These are phyloP conservation scores for Catajapyx aquilonaris DNA, from an alignment of 1,140 invertebrate species.

Conservation along the genomic window DNA sequence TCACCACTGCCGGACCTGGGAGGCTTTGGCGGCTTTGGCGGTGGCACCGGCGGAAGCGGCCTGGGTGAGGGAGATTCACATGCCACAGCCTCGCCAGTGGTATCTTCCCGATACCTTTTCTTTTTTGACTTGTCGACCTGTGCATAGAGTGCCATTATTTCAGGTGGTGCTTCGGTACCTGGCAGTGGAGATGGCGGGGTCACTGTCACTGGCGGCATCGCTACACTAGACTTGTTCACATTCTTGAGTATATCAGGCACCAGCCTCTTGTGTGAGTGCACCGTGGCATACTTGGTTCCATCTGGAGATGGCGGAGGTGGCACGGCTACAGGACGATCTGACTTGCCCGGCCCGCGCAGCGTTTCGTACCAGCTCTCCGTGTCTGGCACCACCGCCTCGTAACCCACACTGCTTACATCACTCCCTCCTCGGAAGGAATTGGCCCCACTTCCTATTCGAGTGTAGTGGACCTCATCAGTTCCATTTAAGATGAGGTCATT, in stretches of 20 bases:
- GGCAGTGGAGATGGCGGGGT: too few species aligned
- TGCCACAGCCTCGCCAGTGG: too few species aligned
- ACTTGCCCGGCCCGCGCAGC: too few species aligned
- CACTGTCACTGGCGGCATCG: too few species aligned
- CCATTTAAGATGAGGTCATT: background rate
- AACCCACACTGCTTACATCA: background rate
- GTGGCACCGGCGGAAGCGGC: too few species aligned
- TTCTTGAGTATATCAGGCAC: background rate
- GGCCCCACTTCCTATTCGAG: background rate
- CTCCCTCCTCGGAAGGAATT: background rate
- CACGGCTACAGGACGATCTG: too few species aligned
- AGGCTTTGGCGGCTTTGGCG: too few species aligned
- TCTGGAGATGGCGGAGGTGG: too few species aligned
- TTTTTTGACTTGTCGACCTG: conserved; percentile 10
- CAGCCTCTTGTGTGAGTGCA: background rate
- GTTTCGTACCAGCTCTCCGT: background rate
- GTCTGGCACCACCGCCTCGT: background rate
- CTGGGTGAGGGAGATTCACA: too few species aligned
- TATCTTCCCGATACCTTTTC: conserved; percentile 8
- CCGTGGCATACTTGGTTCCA: background rate
- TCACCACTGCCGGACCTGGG: too few species aligned
- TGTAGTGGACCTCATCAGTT: background rate
- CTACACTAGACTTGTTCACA: background rate
- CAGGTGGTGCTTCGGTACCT: conserved; percentile 4
- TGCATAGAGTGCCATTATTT: conserved; percentile 7